Conservation (phyloP, 2,113 vertebrate genomes). For the Paracanthobrama guichenoti region DNA sequence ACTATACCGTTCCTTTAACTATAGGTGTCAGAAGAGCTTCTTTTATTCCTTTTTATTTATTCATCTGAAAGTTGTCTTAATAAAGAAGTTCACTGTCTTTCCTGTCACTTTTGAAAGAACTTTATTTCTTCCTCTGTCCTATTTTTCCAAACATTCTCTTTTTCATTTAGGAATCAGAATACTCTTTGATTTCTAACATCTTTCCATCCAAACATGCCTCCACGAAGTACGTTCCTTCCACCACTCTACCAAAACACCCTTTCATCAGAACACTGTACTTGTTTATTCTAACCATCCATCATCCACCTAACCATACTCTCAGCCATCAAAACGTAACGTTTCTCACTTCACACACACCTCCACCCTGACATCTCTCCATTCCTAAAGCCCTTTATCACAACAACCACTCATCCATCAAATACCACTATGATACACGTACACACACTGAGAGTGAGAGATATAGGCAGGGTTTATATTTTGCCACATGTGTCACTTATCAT, state of each 20-base stretch:
- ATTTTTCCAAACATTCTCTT: slow-evolving; percentile 2
- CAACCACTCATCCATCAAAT: slow-evolving; percentile 41
- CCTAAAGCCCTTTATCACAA: slow-evolving; percentile 29
- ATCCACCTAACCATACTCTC: slow-evolving; percentile 29
- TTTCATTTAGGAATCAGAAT: slow-evolving; percentile 26
- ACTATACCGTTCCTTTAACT: neutral
- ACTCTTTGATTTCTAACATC: neutral
- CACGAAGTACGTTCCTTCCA: neutral
- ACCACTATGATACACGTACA: neutral
- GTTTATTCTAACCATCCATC: slow-evolving; percentile 38
- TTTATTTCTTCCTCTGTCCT: neutral
- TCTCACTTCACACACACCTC: slow-evolving; percentile 18
- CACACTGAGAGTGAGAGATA: neutral
- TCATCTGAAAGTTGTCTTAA: neutral
- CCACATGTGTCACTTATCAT: slow-evolving; percentile 11
- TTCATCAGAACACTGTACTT: slow-evolving; percentile 27
- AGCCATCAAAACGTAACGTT: slow-evolving; percentile 18
- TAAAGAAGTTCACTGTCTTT: neutral
- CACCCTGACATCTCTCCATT: slow-evolving; percentile 19
- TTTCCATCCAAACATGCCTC: slow-evolving; percentile 10
- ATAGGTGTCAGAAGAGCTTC: neutral
- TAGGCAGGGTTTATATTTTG: slow-evolving; percentile 26
- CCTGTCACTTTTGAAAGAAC: neutral
- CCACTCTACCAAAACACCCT: neutral
- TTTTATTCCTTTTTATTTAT: neutral